Evolutionary conservation across 2,888 invertebrate species (phyloP), one percentile per base, ranked within the genome.

Genomic region (Netelia inedita): DNA sequence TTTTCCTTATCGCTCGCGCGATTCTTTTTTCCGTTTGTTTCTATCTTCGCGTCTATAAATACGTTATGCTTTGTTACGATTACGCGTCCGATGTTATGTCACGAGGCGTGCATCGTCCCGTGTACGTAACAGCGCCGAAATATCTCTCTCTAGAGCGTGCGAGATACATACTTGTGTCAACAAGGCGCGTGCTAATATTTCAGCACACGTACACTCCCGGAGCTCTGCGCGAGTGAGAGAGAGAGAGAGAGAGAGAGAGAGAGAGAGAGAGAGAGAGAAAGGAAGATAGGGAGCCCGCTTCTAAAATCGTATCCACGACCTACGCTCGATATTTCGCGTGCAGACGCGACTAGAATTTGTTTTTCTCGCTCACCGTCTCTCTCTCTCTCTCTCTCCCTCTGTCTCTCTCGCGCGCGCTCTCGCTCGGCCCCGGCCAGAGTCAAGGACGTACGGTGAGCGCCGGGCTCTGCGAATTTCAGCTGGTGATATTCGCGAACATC

Each of bases 271-370:
- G 53, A 41, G 46, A 46, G 43, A 61, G 61, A 80, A 28, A n/a
- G 63, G 69, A 41, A 50, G 23, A 50, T 41, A 57, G 66, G 19
- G 73, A 86, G 80, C 82, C 61, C 65, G 72, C 21, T 79, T 83
- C 83, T 85, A 87, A 87, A 87, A 87, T 66, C 82, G 83, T 87
- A 82, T 79, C 82, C 87, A 63, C 87, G 87, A 87, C 87, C 87
- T 87, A 85, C 87, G 85, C 79, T 65, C 86, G 82, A 85, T 84
- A 86, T 83, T 86, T 85, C 74, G 78, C 80, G 78, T 71, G 74
- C 21, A 55, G 80, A 81, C 86, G 82, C 57, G 86, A 74, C 85
- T 85, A 86, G 86, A 86, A 83, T 85, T 75, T 84, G 68, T 72
- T 43, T 68, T 73, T 80, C 46, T 28, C 59, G 10, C 68, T 16